Evolutionary conservation across 2,888 invertebrate genomes (phyloP).

Genomic region (Trissoscelio sp.): DNA sequence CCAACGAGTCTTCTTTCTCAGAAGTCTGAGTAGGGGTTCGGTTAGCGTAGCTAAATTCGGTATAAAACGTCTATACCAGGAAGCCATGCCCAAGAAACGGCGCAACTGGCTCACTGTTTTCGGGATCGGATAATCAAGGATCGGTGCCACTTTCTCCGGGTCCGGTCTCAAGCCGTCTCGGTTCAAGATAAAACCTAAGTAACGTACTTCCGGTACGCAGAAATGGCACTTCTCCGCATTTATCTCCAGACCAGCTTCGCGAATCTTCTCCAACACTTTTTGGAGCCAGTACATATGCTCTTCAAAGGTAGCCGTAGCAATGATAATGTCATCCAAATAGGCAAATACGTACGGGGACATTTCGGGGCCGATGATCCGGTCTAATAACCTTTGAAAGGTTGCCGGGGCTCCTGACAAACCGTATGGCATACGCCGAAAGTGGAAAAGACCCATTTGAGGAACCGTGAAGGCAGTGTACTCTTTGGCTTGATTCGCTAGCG

Average conservation of each 20-base stretch:
- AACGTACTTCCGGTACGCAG: slow-evolving; percentile 29
- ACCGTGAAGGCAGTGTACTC: slow-evolving; percentile 2
- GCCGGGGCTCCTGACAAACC: not conserved
- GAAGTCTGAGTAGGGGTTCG: not conserved
- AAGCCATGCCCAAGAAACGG: slow-evolving; percentile 71
- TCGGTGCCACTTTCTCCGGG: slow-evolving; percentile 31
- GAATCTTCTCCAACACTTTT: not conserved
- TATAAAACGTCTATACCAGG: not conserved
- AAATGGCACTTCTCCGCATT: slow-evolving; percentile 49
- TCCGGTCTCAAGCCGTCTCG: not conserved
- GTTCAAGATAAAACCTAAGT: not conserved
- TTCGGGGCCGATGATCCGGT: not conserved
- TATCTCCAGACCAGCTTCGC: not conserved
- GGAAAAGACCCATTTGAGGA: slow-evolving; percentile 1
- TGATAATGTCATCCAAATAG: not conserved
- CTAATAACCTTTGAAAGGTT: too few species aligned
- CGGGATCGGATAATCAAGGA: slow-evolving; percentile 38
- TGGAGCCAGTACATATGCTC: not conserved
- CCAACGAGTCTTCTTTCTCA: not conserved
- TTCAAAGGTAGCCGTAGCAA: not conserved
- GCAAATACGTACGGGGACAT: not conserved
- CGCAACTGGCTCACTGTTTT: slow-evolving; percentile 53
- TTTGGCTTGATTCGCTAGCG: not conserved
- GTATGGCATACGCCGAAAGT: not conserved
- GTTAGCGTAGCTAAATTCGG: not conserved